phyloP scores from a whole-genome alignment of 2,113 vertebrate species.

The Istiophorus platypterus region DNA sequence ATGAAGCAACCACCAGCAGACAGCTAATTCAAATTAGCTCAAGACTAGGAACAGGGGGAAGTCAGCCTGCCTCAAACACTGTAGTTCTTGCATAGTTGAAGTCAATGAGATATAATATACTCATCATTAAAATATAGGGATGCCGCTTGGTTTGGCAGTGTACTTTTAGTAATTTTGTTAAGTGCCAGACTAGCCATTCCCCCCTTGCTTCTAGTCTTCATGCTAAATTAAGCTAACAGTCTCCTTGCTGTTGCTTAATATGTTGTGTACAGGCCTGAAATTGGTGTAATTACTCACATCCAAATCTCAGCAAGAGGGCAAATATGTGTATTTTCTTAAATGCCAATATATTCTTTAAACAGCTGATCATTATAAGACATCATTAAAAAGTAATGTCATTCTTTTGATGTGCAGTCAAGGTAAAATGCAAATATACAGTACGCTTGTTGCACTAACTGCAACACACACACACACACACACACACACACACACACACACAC shows the following conservation, averaged over 20 bases:
- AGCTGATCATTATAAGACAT: neutral
- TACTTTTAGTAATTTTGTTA: neutral
- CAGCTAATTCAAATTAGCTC: too few relatives aligned
- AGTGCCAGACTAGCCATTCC: too few relatives aligned
- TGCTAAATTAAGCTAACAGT: too few relatives aligned
- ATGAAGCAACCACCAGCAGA: too few relatives aligned
- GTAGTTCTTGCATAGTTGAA: neutral
- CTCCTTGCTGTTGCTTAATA: neutral
- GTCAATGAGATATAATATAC: neutral
- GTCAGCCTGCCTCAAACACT: neutral
- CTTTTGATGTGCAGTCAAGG: neutral
- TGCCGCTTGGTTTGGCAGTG: neutral
- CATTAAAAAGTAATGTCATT: neutral
- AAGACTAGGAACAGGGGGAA: too few relatives aligned
- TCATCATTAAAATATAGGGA: neutral
- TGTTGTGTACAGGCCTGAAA: neutral
- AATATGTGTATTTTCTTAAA: neutral
- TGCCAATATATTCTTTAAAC: neutral
- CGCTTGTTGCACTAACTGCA: neutral
- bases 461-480: neutral
- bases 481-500: neutral
- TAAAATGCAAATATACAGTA: neutral
- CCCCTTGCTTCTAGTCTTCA: too few relatives aligned
- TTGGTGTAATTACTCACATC: neutral
- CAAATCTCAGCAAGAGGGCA: neutral